Evolutionary conservation across 2,888 invertebrate genomes (phyloP).

Genomic region (Flabesymbios commensalis): DNA sequence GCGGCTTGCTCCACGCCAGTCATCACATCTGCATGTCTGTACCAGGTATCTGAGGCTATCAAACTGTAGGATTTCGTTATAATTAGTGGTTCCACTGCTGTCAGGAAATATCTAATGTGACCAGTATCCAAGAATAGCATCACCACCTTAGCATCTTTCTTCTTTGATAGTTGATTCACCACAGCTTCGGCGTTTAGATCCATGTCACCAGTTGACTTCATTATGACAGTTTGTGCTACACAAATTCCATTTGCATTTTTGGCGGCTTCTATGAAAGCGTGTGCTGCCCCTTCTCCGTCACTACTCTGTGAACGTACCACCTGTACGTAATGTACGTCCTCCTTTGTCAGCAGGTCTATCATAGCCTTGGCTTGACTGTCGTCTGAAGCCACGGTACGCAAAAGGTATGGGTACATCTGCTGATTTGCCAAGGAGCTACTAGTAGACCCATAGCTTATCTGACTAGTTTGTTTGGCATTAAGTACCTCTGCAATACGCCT

Average conservation of each 20-base stretch:
- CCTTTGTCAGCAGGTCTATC: slow-evolving; percentile 58
- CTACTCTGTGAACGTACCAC: slow-evolving; percentile 50
- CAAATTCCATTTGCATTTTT: slow-evolving; percentile 46
- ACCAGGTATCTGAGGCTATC: slow-evolving; percentile 54
- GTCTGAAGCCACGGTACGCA: slow-evolving; percentile 53
- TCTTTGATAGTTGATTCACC: slow-evolving; percentile 29
- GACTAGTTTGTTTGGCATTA: slow-evolving; percentile 46
- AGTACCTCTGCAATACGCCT: slow-evolving; percentile 50
- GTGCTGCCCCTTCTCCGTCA: slow-evolving; percentile 43
- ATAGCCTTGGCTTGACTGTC: slow-evolving; percentile 56
- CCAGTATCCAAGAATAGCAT: slow-evolving; percentile 48
- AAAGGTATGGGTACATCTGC: slow-evolving; percentile 46
- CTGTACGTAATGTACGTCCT: slow-evolving; percentile 60
- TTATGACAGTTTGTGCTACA: slow-evolving; percentile 44
- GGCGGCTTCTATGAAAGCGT: slow-evolving; percentile 50
- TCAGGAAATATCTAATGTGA: slow-evolving; percentile 43
- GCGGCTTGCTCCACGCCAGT: slow-evolving; percentile 24
- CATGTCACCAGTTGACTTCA: slow-evolving; percentile 34
- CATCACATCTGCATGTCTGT: slow-evolving; percentile 37
- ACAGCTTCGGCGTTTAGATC: slow-evolving; percentile 38
- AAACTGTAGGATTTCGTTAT: slow-evolving; percentile 29
- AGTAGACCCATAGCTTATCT: slow-evolving; percentile 54
- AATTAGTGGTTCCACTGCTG: slow-evolving; percentile 29
- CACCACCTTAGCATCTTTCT: slow-evolving; percentile 41
- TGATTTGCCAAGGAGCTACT: slow-evolving; percentile 42